These are phyloP conservation scores for Andrena haemorrhoa DNA, from an alignment of 2,888 invertebrate species.

Conservation along the genomic window DNA sequence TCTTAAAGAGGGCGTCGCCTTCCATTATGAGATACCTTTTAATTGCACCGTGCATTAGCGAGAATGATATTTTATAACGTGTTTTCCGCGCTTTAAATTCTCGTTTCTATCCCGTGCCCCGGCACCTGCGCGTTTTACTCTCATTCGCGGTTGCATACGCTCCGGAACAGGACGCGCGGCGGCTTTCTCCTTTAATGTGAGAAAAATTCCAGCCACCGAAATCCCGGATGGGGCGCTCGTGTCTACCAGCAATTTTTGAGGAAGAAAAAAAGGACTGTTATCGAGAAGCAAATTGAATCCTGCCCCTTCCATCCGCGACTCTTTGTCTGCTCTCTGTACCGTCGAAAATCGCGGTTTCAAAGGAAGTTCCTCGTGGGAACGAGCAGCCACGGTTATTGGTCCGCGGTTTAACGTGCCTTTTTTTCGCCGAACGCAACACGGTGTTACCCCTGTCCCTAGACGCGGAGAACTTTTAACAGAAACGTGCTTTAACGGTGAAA, in stretches of 20 bases:
- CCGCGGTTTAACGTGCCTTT: constrained; percentile 21
- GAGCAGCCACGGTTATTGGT: constrained; percentile 43
- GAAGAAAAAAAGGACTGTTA: constrained; percentile 10
- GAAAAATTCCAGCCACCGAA: background rate
- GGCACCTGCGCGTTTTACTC: background rate
- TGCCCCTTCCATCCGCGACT: background rate
- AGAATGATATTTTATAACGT: background rate
- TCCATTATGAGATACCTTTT: background rate
- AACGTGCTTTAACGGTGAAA: constrained; percentile 28
- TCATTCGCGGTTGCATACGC: background rate
- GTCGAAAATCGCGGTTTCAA: constrained; percentile 33
- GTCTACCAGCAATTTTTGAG: constrained; percentile 27
- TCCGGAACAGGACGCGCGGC: background rate
- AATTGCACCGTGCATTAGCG: constrained; percentile 14
- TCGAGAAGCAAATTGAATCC: constrained; percentile 37
- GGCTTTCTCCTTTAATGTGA: background rate
- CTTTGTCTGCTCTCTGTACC: constrained; percentile 18
- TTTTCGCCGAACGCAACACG: constrained; percentile 10
- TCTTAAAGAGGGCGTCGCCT: background rate
- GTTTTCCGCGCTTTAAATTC: background rate
- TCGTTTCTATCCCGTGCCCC: background rate
- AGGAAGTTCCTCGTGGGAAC: constrained; percentile 34
- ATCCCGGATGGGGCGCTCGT: background rate
- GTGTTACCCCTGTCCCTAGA: constrained; percentile 6
- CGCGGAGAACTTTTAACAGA: constrained; percentile 35